Conservation (phyloP, 1,140 invertebrate genomes). For the Cotesia glomerata region DNA sequence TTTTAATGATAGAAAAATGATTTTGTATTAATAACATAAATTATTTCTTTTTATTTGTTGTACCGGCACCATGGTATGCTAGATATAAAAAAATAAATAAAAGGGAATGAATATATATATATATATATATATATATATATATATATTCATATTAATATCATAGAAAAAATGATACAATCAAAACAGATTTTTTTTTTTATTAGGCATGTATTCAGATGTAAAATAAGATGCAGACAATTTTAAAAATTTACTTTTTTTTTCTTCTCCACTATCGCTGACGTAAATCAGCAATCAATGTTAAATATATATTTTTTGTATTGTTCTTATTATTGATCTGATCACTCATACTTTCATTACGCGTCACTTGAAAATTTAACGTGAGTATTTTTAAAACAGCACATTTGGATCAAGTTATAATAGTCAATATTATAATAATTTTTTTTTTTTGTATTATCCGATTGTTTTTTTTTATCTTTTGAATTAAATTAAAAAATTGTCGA, state of each 20-base stretch:
- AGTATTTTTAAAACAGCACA: slow-evolving; percentile 36
- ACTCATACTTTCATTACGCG: slow-evolving; percentile 44
- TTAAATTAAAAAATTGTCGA: neutral
- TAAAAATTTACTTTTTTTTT: slow-evolving; percentile 36
- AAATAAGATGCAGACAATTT: slow-evolving; percentile 55
- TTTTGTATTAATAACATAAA: neutral
- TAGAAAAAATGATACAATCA: slow-evolving; percentile 45
- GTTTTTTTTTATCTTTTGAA: too few relatives aligned
- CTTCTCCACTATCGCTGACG: slow-evolving; percentile 15
- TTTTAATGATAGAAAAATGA: slow-evolving; percentile 10
- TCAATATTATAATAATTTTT: slow-evolving; percentile 24
- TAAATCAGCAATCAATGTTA: neutral
- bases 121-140: neutral
- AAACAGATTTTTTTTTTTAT: slow-evolving; percentile 55
- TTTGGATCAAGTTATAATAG: slow-evolving; percentile 23
- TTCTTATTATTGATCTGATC: slow-evolving; percentile 9
- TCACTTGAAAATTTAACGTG: slow-evolving; percentile 37
- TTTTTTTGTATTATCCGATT: neutral
- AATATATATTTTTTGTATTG: neutral
- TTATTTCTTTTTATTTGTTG: neutral
- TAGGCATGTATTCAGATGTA: slow-evolving; percentile 57
- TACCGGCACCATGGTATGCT: neutral
- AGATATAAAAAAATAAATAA: neutral
- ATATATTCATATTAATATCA: neutral
- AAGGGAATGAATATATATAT: neutral